Evolutionary conservation across 2,888 invertebrate genomes (phyloP).

Genomic region (Phengaris alcon): DNA sequence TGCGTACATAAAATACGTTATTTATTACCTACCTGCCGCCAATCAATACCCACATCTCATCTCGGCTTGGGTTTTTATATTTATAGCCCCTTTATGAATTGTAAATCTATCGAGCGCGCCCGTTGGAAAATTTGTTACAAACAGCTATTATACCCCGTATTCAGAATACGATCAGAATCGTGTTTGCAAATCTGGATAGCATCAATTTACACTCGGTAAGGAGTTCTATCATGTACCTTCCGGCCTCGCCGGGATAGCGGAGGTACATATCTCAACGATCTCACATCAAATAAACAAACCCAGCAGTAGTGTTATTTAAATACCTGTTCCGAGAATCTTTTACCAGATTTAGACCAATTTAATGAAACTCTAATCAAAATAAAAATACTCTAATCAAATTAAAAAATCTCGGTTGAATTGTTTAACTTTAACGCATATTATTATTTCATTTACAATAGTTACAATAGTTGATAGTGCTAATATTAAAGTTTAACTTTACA

Average conservation of each 20-base stretch:
- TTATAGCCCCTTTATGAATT: conserved; percentile 19
- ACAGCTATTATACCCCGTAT: conserved; percentile 1
- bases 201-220: conserved; percentile 14
- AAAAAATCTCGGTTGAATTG: too few relatives aligned
- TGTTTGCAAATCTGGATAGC: not conserved
- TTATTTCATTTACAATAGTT: too few relatives aligned
- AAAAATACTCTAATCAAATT: too few relatives aligned
- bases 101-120: conserved; percentile 17
- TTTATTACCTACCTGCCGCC: not conserved
- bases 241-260: conserved; percentile 10
- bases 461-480: too few relatives aligned
- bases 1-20: not conserved
- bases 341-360: too few relatives aligned
- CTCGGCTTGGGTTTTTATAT: conserved; percentile 11
- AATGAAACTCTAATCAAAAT: too few relatives aligned
- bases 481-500: too few relatives aligned
- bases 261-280: not conserved
- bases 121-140: conserved; percentile 3
- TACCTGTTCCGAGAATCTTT: not conserved
- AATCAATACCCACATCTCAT: conserved; percentile 1
- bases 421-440: too few relatives aligned
- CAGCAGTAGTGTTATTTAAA: not conserved
- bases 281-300: conserved; percentile 20
- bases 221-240: conserved; percentile 13
- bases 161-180: conserved; percentile 10